Base-by-base conservation (phyloP, 2,888 invertebrate species). In the Arge pagana region DNA sequence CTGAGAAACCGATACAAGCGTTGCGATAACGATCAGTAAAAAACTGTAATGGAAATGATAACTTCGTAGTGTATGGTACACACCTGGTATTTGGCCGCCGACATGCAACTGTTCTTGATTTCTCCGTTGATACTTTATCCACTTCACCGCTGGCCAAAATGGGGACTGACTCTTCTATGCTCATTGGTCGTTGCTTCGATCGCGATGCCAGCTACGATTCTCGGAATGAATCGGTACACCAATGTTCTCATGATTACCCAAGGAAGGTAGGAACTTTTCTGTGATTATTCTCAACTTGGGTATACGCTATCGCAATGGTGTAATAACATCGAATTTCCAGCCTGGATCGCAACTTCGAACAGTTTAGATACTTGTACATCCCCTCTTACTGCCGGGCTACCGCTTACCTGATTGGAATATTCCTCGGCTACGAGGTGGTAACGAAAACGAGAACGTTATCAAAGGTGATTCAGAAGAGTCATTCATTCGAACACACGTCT, bases 1-100 rank as follows among this genome's bases (percentile, higher is more conserved):
- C n/a, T n/a, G n/a, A n/a, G n/a, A n/a, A n/a, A n/a, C n/a, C n/a
- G n/a, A n/a, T n/a, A n/a, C n/a, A n/a, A n/a, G n/a, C n/a, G n/a
- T n/a, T n/a, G n/a, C n/a, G n/a, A n/a, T n/a, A n/a, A n/a, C n/a
- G n/a, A n/a, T n/a, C n/a, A n/a, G n/a, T n/a, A n/a, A n/a, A n/a
- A n/a, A n/a, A n/a, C n/a, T n/a, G n/a, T n/a, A n/a, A n/a, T n/a
- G n/a, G n/a, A n/a, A n/a, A n/a, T n/a, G n/a, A n/a, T n/a, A n/a
- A 19, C 10, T n/a, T 64, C 64, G 45, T 43, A 71, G 78, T 84
- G 84, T 64, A 64, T 83, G 23, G 74, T 76, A 18, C 83, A 82
- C 60, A 78, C 81, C 0, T 84, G 84, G 84, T 84, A 40, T 5
- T 19, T 84, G 31, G 79, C 82, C 4, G 81, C 83, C 8, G 84